Evolutionary conservation across 2,888 invertebrate genomes (phyloP), one percentile per base, ranked within the genome.

Genomic region (Seira sanloemensis): DNA sequence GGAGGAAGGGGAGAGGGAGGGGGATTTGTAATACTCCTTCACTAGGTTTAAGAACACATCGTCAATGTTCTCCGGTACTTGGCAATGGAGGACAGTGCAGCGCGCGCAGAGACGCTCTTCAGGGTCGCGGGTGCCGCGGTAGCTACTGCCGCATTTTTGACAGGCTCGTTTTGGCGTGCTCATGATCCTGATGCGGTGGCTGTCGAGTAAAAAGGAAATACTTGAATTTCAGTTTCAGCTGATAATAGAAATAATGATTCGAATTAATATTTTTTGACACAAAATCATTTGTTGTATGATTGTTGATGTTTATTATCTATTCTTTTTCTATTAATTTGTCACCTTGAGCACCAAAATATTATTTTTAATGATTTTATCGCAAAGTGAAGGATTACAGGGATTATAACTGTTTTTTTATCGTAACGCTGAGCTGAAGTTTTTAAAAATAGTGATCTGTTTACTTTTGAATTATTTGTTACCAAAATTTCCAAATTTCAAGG

Each of bases 81-180:
- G 50, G 27, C 84, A 84, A 2, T 66, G 50, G 2, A 54, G 62
- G 37, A 84, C 84, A 37, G 54, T 67, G 50, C 84, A 84, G 54
- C 66, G 74, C 24, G 84, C 78, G 68, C 84, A 84, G 18, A 25
- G 37, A 26, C 65, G 26, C 23, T 84, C 84, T 19, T 84, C 78
- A 1, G 74, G 67, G 16, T 46, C 37, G 4, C 26, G 19, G 0
- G 84, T 78, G 2, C 84, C 78, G 2, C 84, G 37, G 19, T 78
- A 84, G 9, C 77, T 24, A 5, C 23, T 62, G 1, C 71, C 69
- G 27, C 84, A 84, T n/a, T 68, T 78, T 19, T 27, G 27, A n/a
- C 83, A 83, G 5, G 16, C 67, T 23, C 78, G 77, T 4, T 16
- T 68, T n/a, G 58, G n/a, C 7, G 58, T 16, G 18, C n/a, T 58